Evolutionary conservation across 2,888 invertebrate genomes (phyloP), one percentile per base, ranked within the genome.

Genomic region (Cabera pusaria): DNA sequence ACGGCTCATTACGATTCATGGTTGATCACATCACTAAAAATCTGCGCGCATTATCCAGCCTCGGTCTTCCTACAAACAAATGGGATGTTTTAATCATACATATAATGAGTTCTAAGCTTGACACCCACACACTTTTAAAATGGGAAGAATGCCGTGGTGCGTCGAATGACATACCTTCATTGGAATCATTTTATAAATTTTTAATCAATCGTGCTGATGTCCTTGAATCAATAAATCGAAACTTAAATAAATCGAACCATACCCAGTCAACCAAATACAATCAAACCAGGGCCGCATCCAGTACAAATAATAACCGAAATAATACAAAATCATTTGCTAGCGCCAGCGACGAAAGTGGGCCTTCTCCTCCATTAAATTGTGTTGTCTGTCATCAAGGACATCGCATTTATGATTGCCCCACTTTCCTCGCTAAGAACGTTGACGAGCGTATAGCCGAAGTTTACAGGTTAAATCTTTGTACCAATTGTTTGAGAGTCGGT

Each of bases 391-490:
- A 53, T 9, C 32, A 24, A 0, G 4, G 32, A 9, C 62, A 62
- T 28, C 40, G 26, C 19, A 57, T 59, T 3, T 58, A 53, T 31
- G 52, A 58, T 17, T 60, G 58, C 37, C 42, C 42, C 0, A 44
- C 21, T 1, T 60, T 57, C 25, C 50, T 49, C 14, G 17, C 44
- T 1, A 56, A 52, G 16, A 17, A 10, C 3, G 10, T 52, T n/a
- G 21, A 35, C 3, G 44, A 46, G 5, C 27, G 31, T 18, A 21
- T 44, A 5, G 7, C 14, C n/a, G 42, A 44, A 21, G 46, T 52
- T 1, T 14, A 16, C 0, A 42, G 43, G 19, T 44, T 36, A 6
- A 54, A 59, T 14, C 19, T 59, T 14, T 59, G 56, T 22, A 0
- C n/a, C 0, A 55, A 56, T 18, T 58, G 57, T 6, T 23, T 56